Base-by-base conservation (phyloP, 2,888 invertebrate species). In the Carabus problematicus region DNA sequence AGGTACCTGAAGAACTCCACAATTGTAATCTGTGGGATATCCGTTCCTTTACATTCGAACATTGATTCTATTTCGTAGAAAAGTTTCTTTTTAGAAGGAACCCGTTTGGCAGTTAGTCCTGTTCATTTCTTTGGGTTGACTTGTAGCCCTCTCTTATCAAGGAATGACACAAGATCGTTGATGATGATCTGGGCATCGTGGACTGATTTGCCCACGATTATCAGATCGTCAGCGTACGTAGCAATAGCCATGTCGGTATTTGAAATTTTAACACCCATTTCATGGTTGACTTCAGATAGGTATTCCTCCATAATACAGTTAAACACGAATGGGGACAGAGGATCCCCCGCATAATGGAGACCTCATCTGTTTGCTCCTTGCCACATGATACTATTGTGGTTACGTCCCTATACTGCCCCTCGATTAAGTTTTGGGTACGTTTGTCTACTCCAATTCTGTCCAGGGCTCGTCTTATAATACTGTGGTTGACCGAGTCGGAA, bases 341-440 rank as follows among this genome's bases (percentile, higher is more conserved):
- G 80, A 70, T 82, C 80, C 0, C 82, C 82, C 72, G n/a, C n/a
- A n/a, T 82, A 82, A 9, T 78, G 75, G 2, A 82, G 81, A 0
- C 81, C 80, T 39, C 78, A 74, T 0, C 19, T 39, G 41, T 7
- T 0, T 73, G 70, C 0, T 19, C 16, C 0, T 12, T 14, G 1
- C 43, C 70, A 3, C 73, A 72, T 4, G 74, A 73, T 18, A 70
- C 72, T 54, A 76, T 54, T 56, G 54, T 67, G 3, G 78, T 76
- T 3, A 73, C 70, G 6, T 75, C 72, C 19, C 73, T 70, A 62
- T 78, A 77, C 9, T 75, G 58, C 8, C 68, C 69, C 47, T 70
- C 68, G 1, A 81, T 47, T 66, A 80, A 81, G 0, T 72, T 62
- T 8, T 75, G 71, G 14, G 81, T 75, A 0, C 60, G 71, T 18